Percentiles rank a stretch among this genome's conserved stretches.
phyloP scores from a whole-genome alignment of 64 coral and sea anemone species.

The Porites australiensis region DNA sequence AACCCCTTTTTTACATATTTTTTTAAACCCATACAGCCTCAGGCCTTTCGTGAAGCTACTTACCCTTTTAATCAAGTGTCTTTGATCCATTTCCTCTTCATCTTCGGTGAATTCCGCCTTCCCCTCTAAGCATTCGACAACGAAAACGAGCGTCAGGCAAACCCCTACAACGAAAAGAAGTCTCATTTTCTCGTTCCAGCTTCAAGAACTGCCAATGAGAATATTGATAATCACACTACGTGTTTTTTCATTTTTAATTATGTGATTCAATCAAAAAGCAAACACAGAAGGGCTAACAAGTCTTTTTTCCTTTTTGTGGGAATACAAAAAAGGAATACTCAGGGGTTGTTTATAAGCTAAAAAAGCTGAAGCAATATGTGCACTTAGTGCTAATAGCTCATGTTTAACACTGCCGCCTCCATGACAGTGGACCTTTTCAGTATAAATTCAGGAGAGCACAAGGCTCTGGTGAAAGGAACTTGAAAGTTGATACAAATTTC shows the following conservation, averaged over 20 bases:
- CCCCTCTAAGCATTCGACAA: not conserved
- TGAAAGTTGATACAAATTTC: no score
- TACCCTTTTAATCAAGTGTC: constrained; percentile 1
- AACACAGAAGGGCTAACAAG: no score
- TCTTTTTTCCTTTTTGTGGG: no score
- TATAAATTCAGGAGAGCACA: no score
- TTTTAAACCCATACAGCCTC: not conserved
- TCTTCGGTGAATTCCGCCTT: constrained; percentile 28
- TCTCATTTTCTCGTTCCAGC: not conserved
- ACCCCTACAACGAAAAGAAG: not conserved
- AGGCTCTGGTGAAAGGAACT: no score
- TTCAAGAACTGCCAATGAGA: not conserved
- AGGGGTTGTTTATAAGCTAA: no score
- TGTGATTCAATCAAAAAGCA: not conserved
- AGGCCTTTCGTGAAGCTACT: no score
- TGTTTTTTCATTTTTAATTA: not conserved
- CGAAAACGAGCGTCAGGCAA: not conserved
- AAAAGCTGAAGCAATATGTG: no score
- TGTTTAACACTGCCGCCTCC: no score
- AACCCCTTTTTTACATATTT: not conserved
- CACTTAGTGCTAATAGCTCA: no score
- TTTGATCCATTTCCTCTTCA: not conserved
- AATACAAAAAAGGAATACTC: no score
- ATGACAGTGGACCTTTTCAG: no score
- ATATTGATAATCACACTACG: not conserved